These are phyloP conservation scores for Columbina picui DNA, from an alignment of 2,113 vertebrate species.

Conservation along the genomic window DNA sequence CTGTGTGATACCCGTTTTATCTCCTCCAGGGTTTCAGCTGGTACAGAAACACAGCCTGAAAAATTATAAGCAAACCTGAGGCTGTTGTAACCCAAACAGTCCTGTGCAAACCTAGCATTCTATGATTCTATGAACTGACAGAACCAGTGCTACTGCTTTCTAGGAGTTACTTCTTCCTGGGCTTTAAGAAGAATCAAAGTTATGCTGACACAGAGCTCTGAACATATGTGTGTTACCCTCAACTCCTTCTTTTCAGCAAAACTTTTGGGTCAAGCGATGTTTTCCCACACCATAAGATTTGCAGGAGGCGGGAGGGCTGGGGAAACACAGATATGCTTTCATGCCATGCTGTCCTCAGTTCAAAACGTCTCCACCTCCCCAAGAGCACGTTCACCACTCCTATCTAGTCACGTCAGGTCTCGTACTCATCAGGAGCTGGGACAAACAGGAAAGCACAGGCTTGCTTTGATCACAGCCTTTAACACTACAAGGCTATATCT, in stretches of 20 bases:
- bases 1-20: background rate
- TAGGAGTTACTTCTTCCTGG: background rate
- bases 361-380: background rate
- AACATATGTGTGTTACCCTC: background rate
- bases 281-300: background rate
- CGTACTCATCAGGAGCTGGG: background rate
- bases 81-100: background rate
- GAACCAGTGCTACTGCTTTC: background rate
- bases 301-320: background rate
- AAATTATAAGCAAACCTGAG: background rate
- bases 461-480: slow-evolving; percentile 18
- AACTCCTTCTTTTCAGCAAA: background rate
- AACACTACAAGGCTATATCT: background rate
- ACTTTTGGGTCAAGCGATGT: background rate
- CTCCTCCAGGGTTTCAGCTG: background rate
- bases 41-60: background rate
- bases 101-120: fast-evolving
- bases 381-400: background rate
- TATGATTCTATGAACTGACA: background rate
- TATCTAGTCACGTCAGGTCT: slow-evolving; percentile 29
- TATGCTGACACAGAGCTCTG: background rate
- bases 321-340: background rate
- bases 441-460: slow-evolving; percentile 55
- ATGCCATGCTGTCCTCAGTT: background rate
- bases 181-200: background rate